Conservation (phyloP, 2,888 invertebrate genomes). For the Orthonychiurus folsomi region DNA sequence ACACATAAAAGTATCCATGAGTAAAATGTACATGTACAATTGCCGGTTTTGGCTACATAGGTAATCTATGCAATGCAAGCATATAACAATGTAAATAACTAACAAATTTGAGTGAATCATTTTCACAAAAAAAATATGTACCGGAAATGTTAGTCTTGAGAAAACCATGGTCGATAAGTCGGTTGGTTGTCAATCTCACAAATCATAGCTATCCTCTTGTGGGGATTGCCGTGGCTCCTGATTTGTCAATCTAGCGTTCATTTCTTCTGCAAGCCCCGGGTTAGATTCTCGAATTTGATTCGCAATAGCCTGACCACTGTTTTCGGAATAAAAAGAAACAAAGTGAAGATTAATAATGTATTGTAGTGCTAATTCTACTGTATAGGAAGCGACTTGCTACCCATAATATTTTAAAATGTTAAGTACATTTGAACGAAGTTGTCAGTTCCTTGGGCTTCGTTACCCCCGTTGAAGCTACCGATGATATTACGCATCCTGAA, state of each 20-base stretch:
- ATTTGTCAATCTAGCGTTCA: conserved; percentile 50
- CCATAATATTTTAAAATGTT: no score
- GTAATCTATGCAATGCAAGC: no score
- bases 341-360: conserved; percentile 8
- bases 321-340: conserved; percentile 44
- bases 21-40: no score
- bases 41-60: no score
- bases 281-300: conserved; percentile 72
- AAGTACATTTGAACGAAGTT: conserved; percentile 37
- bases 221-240: conserved; percentile 19
- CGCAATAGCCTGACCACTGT: conserved; percentile 68
- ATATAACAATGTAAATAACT: no score
- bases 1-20: no score
- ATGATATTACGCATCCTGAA: conserved; percentile 31
- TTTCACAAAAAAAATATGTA: no score
- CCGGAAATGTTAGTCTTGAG: no score
- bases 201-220: conserved; percentile 30
- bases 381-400: no score
- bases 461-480: conserved; percentile 12
- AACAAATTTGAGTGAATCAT: no score
- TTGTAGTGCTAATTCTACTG: no score
- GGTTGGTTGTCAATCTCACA: conserved; percentile 15
- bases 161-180: no score
- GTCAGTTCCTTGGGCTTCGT: conserved; percentile 26
- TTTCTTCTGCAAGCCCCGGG: conserved; percentile 70